Evolutionary conservation across 2,113 vertebrate species (phyloP).

Genomic region (Zosterops lateralis): DNA sequence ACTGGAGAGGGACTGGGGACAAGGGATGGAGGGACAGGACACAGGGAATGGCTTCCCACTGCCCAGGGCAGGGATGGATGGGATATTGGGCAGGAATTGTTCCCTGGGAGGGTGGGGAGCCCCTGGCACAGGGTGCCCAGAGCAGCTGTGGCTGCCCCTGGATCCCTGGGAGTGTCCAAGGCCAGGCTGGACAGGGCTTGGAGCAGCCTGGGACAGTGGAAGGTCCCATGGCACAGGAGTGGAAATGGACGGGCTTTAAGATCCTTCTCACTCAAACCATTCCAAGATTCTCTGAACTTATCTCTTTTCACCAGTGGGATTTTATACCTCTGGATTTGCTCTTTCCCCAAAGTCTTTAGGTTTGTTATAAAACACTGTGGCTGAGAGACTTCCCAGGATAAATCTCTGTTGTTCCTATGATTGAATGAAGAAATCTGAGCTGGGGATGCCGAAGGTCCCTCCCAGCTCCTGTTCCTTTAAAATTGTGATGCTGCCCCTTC

Average conservation of each 20-base stretch:
- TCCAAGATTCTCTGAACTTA: not conserved
- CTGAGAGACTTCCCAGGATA: not conserved
- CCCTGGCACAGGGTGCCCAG: not conserved
- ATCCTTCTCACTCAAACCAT: not conserved
- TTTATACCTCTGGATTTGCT: not conserved
- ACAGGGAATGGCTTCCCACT: not conserved
- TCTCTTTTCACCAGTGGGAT: too few relatives aligned
- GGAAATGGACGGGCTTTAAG: rapidly evolving
- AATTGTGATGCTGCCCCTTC: not conserved
- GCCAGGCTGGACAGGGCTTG: not conserved
- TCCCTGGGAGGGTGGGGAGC: not conserved
- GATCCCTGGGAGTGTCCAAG: not conserved
- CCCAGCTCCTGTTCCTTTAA: not conserved
- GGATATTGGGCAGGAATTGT: not conserved
- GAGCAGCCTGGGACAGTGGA: not conserved
- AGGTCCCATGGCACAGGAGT: not conserved
- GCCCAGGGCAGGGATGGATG: not conserved
- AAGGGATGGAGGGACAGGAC: not conserved
- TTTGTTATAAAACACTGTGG: not conserved
- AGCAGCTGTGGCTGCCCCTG: not conserved
- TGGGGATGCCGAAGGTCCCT: not conserved
- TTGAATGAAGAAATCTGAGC: not conserved
- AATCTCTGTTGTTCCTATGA: rapidly evolving
- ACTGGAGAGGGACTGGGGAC: not conserved
- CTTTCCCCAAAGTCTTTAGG: not conserved